phyloP scores from a whole-genome alignment of 2,888 invertebrate species.

The Tiliacea aurago region DNA sequence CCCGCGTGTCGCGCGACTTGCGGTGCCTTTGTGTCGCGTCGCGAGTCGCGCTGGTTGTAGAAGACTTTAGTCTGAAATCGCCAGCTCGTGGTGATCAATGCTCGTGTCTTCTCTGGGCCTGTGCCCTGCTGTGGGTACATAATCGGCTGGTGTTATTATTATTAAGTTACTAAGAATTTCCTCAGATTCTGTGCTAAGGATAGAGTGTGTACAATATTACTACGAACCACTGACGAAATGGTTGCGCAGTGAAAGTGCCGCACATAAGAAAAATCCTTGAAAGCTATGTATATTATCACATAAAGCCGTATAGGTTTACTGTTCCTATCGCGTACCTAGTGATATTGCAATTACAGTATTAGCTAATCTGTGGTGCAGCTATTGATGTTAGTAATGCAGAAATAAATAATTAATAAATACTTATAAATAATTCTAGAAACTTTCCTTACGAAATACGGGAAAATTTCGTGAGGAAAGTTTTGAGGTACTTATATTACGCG shows the following conservation, averaged over 20 bases:
- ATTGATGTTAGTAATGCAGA: no score
- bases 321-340: not conserved
- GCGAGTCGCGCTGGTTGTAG: no score
- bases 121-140: no score
- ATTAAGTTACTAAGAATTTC: not conserved
- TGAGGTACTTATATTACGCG: no score
- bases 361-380: not conserved
- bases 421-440: not conserved
- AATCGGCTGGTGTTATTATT: no score
- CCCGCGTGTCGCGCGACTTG: no score
- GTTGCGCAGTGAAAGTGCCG: conserved; percentile 14
- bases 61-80: no score
- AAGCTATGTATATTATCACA: not conserved
- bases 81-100: no score
- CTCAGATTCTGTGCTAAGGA: conserved; percentile 1
- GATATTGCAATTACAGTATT: not conserved
- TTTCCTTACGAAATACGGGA: not conserved
- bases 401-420: not conserved
- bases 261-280: conserved; percentile 11
- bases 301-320: not conserved
- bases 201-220: not conserved
- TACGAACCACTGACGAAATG: not conserved
- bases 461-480: not conserved
- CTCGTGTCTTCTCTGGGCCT: no score
- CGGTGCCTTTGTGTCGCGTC: no score